These are phyloP conservation scores for Liparis tanakae DNA, from an alignment of 2,797 vertebrate genomes.

Conservation along the genomic window DNA sequence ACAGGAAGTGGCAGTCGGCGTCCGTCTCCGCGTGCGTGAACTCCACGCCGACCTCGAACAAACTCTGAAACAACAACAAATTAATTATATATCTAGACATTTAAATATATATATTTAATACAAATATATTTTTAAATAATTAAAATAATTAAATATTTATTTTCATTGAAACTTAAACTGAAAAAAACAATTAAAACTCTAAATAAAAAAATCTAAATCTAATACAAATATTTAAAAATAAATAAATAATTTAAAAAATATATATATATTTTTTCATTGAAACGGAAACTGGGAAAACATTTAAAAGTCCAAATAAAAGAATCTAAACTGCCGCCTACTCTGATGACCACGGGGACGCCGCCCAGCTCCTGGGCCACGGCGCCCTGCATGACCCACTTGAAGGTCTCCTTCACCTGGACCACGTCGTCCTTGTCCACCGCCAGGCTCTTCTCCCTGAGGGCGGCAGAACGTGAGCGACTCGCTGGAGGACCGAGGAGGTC, in stretches of 20 bases:
- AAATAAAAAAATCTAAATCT: background rate
- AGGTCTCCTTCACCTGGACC: conserved; percentile 94
- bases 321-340: conserved; percentile 74
- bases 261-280: too few relatives aligned
- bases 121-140: too few relatives aligned
- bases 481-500: accelerated
- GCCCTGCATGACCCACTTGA: conserved; percentile 89
- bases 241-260: too few relatives aligned
- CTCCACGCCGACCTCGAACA: conserved; percentile 92
- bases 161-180: background rate
- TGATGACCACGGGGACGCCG: conserved; percentile 87
- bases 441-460: conserved; percentile 78
- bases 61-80: conserved; percentile 80
- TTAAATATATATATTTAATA: too few relatives aligned
- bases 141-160: too few relatives aligned
- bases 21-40: conserved; percentile 93
- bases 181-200: background rate
- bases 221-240: too few relatives aligned
- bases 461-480: background rate
- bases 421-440: conserved; percentile 87
- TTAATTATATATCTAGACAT: too few relatives aligned
- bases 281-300: too few relatives aligned
- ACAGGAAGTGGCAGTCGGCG: conserved; percentile 96
- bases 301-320: background rate
- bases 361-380: conserved; percentile 86